A percentile compares a stretch with the other conserved stretches of the same genome.
These are phyloP conservation scores for Cyphomyrus plagiostoma DNA, from an alignment of 2,113 vertebrate genomes.

Conservation along the genomic window DNA sequence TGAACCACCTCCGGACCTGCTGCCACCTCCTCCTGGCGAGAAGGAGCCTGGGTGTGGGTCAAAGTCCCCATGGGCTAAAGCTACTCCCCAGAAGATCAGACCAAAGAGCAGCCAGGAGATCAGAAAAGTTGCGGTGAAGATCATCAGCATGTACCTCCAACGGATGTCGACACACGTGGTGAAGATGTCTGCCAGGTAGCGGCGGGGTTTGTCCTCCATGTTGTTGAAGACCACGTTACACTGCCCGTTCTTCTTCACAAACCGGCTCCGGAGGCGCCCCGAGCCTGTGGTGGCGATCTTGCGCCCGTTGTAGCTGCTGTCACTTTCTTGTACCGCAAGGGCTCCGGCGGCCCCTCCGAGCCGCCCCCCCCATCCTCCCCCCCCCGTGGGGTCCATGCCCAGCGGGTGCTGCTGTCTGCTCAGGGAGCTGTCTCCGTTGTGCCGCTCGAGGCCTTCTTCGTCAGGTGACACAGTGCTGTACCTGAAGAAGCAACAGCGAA, in stretches of 20 bases:
- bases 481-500: slow-evolving; percentile 43
- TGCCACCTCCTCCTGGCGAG: slow-evolving; percentile 36
- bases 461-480: slow-evolving; percentile 79
- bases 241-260: slow-evolving; percentile 95
- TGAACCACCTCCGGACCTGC: slow-evolving; percentile 13
- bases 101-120: slow-evolving; percentile 91
- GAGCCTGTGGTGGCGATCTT: slow-evolving; percentile 68
- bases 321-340: slow-evolving; percentile 38
- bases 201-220: slow-evolving; percentile 86
- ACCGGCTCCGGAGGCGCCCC: slow-evolving; percentile 81
- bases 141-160: slow-evolving; percentile 90
- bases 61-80: slow-evolving; percentile 87
- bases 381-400: slow-evolving; percentile 43
- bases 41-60: slow-evolving; percentile 34
- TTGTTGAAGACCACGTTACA: slow-evolving; percentile 92
- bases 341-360: slow-evolving; percentile 54
- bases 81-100: slow-evolving; percentile 83
- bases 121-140: slow-evolving; percentile 84
- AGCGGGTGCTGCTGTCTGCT: slow-evolving; percentile 19
- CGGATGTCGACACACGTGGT: slow-evolving; percentile 94
- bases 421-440: slow-evolving; percentile 47
- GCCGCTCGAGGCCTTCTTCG: slow-evolving; percentile 67
- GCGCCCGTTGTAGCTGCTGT: slow-evolving; percentile 66
- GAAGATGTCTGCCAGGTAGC: slow-evolving; percentile 93
- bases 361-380: slow-evolving; percentile 55